Evolutionary conservation across 2,797 vertebrate species (phyloP).

Genomic region (Bryconaethiops microstoma): DNA sequence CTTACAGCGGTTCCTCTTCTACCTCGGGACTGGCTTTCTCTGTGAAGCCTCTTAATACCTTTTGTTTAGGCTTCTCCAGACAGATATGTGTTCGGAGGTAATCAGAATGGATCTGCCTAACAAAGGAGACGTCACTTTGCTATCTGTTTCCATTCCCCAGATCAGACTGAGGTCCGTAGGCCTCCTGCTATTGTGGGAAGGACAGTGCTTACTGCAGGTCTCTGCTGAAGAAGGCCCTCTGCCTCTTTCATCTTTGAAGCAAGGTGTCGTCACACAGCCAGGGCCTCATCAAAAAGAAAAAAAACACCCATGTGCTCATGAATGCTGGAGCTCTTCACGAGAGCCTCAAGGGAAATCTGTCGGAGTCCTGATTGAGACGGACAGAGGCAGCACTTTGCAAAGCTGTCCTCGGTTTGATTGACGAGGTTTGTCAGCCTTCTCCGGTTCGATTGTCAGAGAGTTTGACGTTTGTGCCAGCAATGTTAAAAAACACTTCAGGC

Average conservation of each 20-base stretch:
- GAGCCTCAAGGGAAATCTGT: conserved; percentile 24
- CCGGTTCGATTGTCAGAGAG: conserved; percentile 18
- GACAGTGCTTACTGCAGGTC: conserved; percentile 1
- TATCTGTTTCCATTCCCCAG: conserved; percentile 54
- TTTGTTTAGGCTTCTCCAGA: neutral
- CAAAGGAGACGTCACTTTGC: conserved; percentile 44
- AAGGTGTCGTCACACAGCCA: conserved; percentile 31
- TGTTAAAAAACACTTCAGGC: conserved; percentile 1
- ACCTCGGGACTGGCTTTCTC: conserved; percentile 10
- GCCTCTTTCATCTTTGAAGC: conserved; percentile 21
- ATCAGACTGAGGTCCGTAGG: conserved; percentile 59
- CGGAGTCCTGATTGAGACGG: conserved; percentile 34
- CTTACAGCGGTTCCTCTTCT: neutral
- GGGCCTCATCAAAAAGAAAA: conserved; percentile 33
- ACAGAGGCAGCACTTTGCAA: conserved; percentile 16
- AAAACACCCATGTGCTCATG: too few species aligned
- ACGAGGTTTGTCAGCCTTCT: conserved; percentile 27
- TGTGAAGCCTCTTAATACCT: conserved; percentile 3
- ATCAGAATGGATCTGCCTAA: conserved; percentile 56
- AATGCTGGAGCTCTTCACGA: neutral
- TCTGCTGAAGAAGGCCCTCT: conserved; percentile 18
- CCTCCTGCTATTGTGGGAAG: neutral
- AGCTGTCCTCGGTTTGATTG: conserved; percentile 20
- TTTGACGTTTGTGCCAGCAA: conserved; percentile 24
- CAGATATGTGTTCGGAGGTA: neutral